These are phyloP conservation scores for Mus pahari DNA, from an alignment of 2,113 vertebrate genomes.

Conservation along the genomic window DNA sequence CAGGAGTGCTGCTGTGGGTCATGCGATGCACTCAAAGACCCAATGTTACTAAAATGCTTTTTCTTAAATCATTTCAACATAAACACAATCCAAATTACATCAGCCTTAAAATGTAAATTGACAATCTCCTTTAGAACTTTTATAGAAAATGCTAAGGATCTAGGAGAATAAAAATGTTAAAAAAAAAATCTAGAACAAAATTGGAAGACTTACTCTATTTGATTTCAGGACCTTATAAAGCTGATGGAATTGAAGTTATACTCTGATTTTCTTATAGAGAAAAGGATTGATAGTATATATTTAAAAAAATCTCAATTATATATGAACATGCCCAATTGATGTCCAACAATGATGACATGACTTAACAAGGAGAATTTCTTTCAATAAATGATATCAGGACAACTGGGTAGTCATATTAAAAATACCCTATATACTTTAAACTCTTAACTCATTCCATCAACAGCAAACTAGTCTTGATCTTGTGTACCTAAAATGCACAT, in stretches of 20 bases:
- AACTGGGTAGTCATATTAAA: not conserved
- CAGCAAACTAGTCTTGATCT: not conserved
- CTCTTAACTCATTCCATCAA: not conserved
- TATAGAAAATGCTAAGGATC: not conserved
- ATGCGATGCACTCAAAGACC: not conserved
- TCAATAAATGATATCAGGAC: not conserved
- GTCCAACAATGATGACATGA: slow-evolving; percentile 9
- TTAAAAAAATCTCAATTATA: slow-evolving; percentile 5
- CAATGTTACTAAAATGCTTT: slow-evolving; percentile 13
- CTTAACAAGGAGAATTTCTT: not conserved
- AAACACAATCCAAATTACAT: not conserved
- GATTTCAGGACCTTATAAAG: not conserved
- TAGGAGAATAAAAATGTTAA: not conserved
- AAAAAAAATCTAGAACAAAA: not conserved
- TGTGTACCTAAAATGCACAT: not conserved
- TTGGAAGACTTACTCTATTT: slow-evolving; percentile 11
- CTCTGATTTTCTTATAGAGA: not conserved
- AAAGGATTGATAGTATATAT: not conserved
- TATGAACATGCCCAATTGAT: not conserved
- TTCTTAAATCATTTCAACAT: not conserved
- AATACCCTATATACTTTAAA: not conserved
- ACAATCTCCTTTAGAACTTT: slow-evolving; percentile 12
- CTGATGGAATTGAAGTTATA: not conserved
- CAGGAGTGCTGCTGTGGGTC: not conserved
- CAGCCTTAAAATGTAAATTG: not conserved